Percentiles rank a stretch among this genome's conserved stretches.
Conservation (phyloP, 1,140 invertebrate genomes). For the Temnothorax curvispinosus region DNA sequence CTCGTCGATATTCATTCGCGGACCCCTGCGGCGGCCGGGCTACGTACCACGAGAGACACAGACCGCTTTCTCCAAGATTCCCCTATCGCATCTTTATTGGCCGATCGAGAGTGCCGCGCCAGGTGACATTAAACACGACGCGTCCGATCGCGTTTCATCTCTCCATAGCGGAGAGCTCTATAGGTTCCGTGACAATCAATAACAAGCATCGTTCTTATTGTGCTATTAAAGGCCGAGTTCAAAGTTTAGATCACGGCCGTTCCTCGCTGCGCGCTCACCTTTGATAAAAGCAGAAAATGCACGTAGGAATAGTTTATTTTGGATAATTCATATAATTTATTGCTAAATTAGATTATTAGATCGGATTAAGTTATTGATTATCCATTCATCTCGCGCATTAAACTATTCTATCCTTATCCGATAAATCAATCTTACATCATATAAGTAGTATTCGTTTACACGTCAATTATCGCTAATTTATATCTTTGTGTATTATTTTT, state of each 20-base stretch:
- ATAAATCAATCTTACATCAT: neutral
- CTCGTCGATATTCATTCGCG: slow-evolving; percentile 65
- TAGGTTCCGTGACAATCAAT: slow-evolving; percentile 60
- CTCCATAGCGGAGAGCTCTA: slow-evolving; percentile 28
- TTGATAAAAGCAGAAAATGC: neutral
- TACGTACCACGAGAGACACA: slow-evolving; percentile 58
- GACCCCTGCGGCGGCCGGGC: slow-evolving; percentile 57
- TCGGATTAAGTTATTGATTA: neutral
- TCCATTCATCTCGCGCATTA: neutral
- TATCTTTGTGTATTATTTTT: neutral
- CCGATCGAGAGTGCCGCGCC: slow-evolving; percentile 57
- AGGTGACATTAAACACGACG: slow-evolving; percentile 71
- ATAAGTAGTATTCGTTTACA: neutral
- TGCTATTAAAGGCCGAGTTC: slow-evolving; percentile 36
- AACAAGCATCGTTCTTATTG: slow-evolving; percentile 57
- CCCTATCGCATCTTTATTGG: slow-evolving; percentile 72
- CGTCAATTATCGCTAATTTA: neutral
- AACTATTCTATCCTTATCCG: neutral
- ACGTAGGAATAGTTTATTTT: neutral
- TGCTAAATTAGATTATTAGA: neutral
- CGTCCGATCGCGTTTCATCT: slow-evolving; percentile 64
- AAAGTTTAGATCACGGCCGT: slow-evolving; percentile 46
- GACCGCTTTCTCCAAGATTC: slow-evolving; percentile 71
- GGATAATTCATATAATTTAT: neutral
- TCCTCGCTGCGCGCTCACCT: neutral